Conservation (phyloP, 1,140 invertebrate species). For the Conus betulinus region DNA sequence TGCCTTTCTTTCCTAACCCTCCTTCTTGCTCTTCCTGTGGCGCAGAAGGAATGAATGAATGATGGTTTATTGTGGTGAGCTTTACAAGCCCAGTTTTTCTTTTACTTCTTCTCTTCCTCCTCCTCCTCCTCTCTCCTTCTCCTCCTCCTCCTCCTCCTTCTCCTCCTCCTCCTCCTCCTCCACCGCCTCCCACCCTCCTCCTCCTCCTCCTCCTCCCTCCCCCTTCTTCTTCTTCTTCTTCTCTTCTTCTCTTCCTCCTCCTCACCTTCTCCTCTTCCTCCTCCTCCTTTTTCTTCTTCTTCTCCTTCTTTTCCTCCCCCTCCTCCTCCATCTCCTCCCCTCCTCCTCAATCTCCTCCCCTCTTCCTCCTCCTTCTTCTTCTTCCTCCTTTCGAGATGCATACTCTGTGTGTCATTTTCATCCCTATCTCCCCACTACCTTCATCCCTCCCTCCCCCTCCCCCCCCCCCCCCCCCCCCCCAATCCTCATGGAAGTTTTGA, state of each 20-base stretch:
- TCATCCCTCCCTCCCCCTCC: neutral
- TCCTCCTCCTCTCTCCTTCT: slow-evolving; percentile 1
- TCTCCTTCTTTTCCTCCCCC: neutral
- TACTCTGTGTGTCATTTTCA: neutral
- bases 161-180: neutral
- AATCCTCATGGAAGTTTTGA: no score
- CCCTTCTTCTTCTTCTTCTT: neutral
- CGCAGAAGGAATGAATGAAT: no score
- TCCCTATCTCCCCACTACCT: neutral
- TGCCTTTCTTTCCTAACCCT: no score
- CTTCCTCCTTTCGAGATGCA: neutral
- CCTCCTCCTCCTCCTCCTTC: neutral
- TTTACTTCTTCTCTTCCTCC: neutral
- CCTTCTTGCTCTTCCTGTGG: no score
- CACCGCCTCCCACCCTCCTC: neutral
- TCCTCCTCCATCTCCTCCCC: no score
- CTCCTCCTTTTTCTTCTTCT: neutral
- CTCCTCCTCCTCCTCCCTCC: neutral
- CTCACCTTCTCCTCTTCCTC: neutral
- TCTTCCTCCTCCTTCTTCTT: neutral
- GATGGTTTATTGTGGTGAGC: no score
- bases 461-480: neutral
- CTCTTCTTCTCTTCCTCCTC: neutral
- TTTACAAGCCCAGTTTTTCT: neutral
- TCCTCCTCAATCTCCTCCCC: neutral